A percentile compares a stretch with the other conserved stretches of the same genome.
Conservation (phyloP, 2,888 invertebrate species). For the Phortica okadai region DNA sequence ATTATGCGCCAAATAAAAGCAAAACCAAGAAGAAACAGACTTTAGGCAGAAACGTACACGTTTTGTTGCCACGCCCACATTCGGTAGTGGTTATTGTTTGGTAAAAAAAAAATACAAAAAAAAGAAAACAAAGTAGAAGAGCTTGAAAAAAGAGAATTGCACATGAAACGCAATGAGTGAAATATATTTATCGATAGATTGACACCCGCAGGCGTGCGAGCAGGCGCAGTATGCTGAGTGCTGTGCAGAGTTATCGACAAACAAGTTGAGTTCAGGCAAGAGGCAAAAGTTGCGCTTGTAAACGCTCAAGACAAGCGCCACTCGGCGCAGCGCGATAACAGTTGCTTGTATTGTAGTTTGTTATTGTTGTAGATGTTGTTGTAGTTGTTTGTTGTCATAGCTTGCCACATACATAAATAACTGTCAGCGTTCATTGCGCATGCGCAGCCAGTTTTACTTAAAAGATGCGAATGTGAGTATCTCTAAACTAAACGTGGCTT, state of each 20-base stretch:
- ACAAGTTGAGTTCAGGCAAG: neutral
- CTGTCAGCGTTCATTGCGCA: constrained; percentile 28
- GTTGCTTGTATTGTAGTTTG: constrained; percentile 8
- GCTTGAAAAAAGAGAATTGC: neutral
- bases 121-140: neutral
- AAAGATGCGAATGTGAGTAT: neutral
- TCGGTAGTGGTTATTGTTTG: neutral
- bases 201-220: constrained; percentile 21
- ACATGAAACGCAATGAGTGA: constrained; percentile 20
- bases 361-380: constrained; percentile 12
- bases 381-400: constrained; percentile 1
- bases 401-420: constrained; percentile 23
- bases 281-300: neutral
- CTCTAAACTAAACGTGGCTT: constrained; percentile 9
- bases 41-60: neutral
- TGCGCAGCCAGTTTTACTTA: constrained; percentile 16
- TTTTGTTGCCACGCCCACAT: constrained; percentile 20
- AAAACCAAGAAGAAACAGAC: neutral
- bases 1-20: neutral
- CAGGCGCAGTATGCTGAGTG: neutral
- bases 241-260: neutral
- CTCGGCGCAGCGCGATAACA: constrained; percentile 8
- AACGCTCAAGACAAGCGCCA: constrained; percentile 9
- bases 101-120: neutral
- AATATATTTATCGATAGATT: constrained; percentile 21